phyloP scores from a whole-genome alignment of 2,888 invertebrate genomes.

The Teleogryllus oceanicus region DNA sequence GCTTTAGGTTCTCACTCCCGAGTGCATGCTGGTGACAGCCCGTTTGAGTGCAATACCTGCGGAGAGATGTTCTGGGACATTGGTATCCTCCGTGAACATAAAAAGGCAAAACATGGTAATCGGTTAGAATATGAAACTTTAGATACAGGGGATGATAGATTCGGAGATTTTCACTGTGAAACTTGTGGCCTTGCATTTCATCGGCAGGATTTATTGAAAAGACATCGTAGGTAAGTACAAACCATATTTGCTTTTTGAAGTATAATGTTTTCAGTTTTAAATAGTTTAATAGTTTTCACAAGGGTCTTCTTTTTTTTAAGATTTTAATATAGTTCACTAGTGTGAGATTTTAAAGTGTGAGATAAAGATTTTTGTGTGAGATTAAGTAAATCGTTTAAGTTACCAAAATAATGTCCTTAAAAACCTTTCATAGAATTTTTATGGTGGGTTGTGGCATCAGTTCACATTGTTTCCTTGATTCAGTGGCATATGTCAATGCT shows the following conservation, averaged over 20 bases:
- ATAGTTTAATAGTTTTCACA: too few relatives aligned
- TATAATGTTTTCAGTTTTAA: too few relatives aligned
- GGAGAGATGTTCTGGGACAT: slow-evolving; percentile 78
- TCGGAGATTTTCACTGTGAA: slow-evolving; percentile 53
- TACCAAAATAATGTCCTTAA: too few relatives aligned
- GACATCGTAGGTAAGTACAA: slow-evolving; percentile 58
- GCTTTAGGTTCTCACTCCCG: slow-evolving; percentile 73
- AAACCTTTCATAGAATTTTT: too few relatives aligned
- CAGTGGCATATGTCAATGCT: too few relatives aligned
- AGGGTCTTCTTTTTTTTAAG: too few relatives aligned
- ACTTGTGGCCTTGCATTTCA: slow-evolving; percentile 78
- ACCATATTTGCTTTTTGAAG: neutral
- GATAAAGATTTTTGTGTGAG: too few relatives aligned
- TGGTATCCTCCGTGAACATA: slow-evolving; percentile 57
- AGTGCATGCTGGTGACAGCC: slow-evolving; percentile 75
- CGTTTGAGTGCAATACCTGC: slow-evolving; percentile 73
- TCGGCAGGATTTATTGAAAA: slow-evolving; percentile 67
- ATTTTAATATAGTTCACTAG: too few relatives aligned
- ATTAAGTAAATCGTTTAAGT: too few relatives aligned
- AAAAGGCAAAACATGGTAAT: slow-evolving; percentile 55
- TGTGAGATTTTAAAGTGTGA: too few relatives aligned
- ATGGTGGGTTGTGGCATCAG: too few relatives aligned
- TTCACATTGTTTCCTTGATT: too few relatives aligned
- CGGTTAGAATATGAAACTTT: slow-evolving; percentile 45
- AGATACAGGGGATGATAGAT: slow-evolving; percentile 49